Evolutionary conservation across 2,113 vertebrate genomes (phyloP), one percentile per base, ranked within the genome.

Genomic region (Vanacampus margaritifer): DNA sequence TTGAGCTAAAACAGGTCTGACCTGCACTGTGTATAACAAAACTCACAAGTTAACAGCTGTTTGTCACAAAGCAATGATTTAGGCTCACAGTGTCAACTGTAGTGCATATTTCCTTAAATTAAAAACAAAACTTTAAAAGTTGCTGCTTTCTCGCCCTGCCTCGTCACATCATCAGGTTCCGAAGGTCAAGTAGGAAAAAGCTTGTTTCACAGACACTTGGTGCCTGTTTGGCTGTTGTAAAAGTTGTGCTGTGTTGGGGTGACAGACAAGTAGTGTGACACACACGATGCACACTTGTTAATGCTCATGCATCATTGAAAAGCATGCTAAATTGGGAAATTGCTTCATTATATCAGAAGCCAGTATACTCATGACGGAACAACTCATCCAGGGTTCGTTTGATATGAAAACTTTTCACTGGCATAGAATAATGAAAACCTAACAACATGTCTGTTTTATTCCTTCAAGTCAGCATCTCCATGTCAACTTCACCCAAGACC

Each of bases 401-500:
- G n/a, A n/a, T n/a, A n/a, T n/a, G n/a, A n/a, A n/a, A n/a, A n/a
- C n/a, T 43, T 59, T 59, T 37, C 9, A 2, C 57, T 19, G 28
- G 32, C 9, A 37, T 37, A 9, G 19, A 54, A 17, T 16, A 37
- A 19, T n/a, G 58, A 12, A 37, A 12, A 36, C 48, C n/a, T 69
- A 61, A 23, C 71, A 68, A 36, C 23, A 43, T 37, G 35, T 21
- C 56, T 26, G 65, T 26, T 39, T 57, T 28, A 8, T 57, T 32
- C 28, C 19, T 17, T 26, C 32, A 39, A 66, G 62, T 62, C 11
- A 79, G 43, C 66, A 64, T 68, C 71, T 69, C 46, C 60, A 72
- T 35, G 39, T 50, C 63, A 61, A n/a, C 26, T 2, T 39, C 32
- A 3, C 66, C 75, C 73, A 66, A 75, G 75, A 71, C 59, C 64